Evolutionary conservation across 1,140 invertebrate species (phyloP).

Genomic region (Episyrphus balteatus): DNA sequence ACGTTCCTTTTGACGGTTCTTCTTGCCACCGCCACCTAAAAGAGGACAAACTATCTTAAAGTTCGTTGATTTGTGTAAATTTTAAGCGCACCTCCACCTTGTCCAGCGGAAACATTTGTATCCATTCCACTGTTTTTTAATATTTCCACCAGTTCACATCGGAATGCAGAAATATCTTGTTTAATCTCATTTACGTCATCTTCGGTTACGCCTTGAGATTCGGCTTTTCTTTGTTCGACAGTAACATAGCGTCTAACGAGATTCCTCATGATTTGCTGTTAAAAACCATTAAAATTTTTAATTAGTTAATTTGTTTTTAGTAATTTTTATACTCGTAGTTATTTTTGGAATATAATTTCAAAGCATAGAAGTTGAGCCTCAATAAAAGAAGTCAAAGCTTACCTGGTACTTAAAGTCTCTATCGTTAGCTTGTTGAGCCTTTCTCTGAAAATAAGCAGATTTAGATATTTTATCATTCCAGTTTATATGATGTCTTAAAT

Average conservation of each 20-base stretch:
- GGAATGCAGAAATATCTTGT: constrained; percentile 91
- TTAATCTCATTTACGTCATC: constrained; percentile 99
- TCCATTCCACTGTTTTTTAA: constrained; percentile 88
- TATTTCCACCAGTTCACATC: constrained; percentile 92
- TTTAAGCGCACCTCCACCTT: constrained; percentile 23
- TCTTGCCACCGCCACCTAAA: constrained; percentile 77
- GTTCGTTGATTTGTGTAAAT: neutral
- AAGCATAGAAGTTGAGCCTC: too few species aligned
- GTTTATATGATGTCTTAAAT: too few species aligned
- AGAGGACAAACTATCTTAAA: too few species aligned
- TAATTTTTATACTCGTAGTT: too few species aligned
- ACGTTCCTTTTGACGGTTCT: constrained; percentile 84
- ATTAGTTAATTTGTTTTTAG: too few species aligned
- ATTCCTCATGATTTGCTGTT: constrained; percentile 86
- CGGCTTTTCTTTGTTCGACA: constrained; percentile 85
- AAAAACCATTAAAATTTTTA: neutral
- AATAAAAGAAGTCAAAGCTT: constrained; percentile 7
- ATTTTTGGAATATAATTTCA: too few species aligned
- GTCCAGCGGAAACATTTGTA: constrained; percentile 65
- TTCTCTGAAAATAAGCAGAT: constrained; percentile 51
- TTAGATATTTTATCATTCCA: too few species aligned
- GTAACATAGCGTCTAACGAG: constrained; percentile 92
- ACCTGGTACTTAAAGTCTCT: constrained; percentile 81
- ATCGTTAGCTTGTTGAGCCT: constrained; percentile 80
- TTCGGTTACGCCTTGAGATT: constrained; percentile 93